Base-by-base conservation (phyloP, 2,797 vertebrate genomes). In the Takifugu rubripes region DNA sequence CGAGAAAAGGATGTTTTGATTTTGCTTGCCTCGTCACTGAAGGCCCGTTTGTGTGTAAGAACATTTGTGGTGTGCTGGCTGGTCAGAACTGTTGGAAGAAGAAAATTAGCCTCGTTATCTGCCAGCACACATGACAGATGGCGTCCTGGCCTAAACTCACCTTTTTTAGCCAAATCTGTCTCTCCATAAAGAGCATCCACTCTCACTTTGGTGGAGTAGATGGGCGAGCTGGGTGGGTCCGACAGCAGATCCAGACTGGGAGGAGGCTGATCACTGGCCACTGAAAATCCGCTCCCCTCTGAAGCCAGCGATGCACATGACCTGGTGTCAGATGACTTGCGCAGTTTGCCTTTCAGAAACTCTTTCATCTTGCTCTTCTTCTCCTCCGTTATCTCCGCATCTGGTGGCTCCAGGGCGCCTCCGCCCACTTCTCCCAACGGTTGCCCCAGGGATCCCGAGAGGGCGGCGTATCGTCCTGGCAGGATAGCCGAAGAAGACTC, bases 401-500 rank as follows among this genome's bases (percentile, higher is more conserved):
- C 90, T 0, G 84, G 87, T 0, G 86, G 71, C 25, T 75, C 73
- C 33, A 52, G 80, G 67, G 84, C 48, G 5, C 84, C 82, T 12
- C 63, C 85, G 40, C 88, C 81, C 59, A 84, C 59, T 27, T 87
- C 81, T 55, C 88, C 25, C 21, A 78, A 77, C n/a, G 91, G 0
- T 70, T 85, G 80, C 74, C 91, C 46, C 83, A 86, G 3, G 0
- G 84, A 44, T 3, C 85, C 82, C 0, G 94, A 94, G 5, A 97
- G 84, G 14, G 91, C 89, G 0, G 92, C 95, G 1, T 87, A 79
- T 21, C 93, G 96, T 61, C 96, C 95, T 0, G 96, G 94, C 52
- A 99, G 91, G 47, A 99, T 97, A 77, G 97, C 97, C 0, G 97
- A 99, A 60, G 96, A 94, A 0, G 97, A 97, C 76, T 99, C 97